Base-by-base conservation (phyloP, 2,797 vertebrate genomes). In the Atherinosoma microstoma region DNA sequence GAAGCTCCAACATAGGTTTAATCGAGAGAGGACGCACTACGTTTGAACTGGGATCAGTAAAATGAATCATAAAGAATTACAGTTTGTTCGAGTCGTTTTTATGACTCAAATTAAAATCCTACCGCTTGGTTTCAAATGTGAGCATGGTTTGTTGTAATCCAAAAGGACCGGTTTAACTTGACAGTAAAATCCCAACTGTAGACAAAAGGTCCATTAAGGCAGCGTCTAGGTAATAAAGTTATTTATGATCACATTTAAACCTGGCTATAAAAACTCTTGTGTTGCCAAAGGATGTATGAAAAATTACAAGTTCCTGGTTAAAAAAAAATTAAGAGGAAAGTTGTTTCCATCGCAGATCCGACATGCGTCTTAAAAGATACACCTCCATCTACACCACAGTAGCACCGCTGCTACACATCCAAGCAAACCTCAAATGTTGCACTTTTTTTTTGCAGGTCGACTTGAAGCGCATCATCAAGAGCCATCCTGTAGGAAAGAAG, bases 171-270 rank as follows among this genome's bases (percentile, higher is more conserved):
- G 29, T 70, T 78, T 42, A 58, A 73, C 11, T 61, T 58, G 61
- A 67, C 22, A 42, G 69, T 82, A 49, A 63, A 60, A 74, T 1
- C 2, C 64, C 7, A 64, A 49, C 80, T 67, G 34, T 36, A 65
- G 35, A 62, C 56, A 65, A 67, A 70, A 73, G 27, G 15, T 10
- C 60, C 58, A 65, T 61, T 29, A 71, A 71, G 51, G 53, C 18
- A 18, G 12, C 9, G 27, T 58, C 64, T 6, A 5, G 34, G 24
- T 42, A 8, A 4, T 75, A 56, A 63, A 67, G 42, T 15, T 15
- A 49, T 79, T 77, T 75, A 75, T 67, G 49, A 57, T 58, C 30
- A 56, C 42, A 45, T 64, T 76, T 53, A 66, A 40, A 64, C 24
- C 24, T 58, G 36, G 32, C 22, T 51, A 59, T 69, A 32, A 80